Base-by-base conservation (phyloP, 2,797 vertebrate species). In the Sparus aurata region DNA sequence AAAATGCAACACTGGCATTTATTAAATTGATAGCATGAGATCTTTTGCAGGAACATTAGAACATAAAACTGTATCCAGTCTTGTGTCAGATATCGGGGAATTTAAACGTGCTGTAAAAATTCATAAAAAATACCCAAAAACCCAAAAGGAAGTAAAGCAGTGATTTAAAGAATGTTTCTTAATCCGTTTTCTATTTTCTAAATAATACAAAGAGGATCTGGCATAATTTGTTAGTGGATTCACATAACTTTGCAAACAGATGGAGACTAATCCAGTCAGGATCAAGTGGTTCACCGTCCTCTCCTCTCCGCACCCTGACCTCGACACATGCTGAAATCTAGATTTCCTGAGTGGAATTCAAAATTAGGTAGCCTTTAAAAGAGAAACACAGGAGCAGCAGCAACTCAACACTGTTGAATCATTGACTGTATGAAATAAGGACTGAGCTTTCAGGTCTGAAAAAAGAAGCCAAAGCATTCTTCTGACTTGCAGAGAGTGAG, bases 1-100 rank as follows among this genome's bases (percentile, higher is more conserved):
- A 25, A 76, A 81, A 81, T 79, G 60, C 23, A 76, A 65, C 46
- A 30, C 54, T 59, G 62, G 41, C 49, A 61, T 80, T 73, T 46
- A 50, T 59, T 84, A 53, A 80, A 73, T 57, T 61, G 23, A 82
- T 71, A 23, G 18, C 2, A n/a, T n/a, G 8, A 12, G 55, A 50
- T 72, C 53, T 11, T 73, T 15, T 71, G 34, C 12, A 69, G 49
- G 46, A 52, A 38, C 13, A n/a, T 12, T 75, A 20, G 27, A 63
- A 50, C 34, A 62, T 59, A 59, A 73, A 77, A 5, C 38, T 70
- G 5, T 30, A 13, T 57, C 13, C 17, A 18, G 17, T 61, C 64
- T 58, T 53, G 6, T 27, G 43, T 65, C n/a, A n/a, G 16, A 55
- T 53, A 20, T 43, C 12, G 3, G 30, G 22, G n/a, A 66, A 53